Evolutionary conservation across 2,888 invertebrate genomes (phyloP).

Genomic region (Leucophenga montana): DNA sequence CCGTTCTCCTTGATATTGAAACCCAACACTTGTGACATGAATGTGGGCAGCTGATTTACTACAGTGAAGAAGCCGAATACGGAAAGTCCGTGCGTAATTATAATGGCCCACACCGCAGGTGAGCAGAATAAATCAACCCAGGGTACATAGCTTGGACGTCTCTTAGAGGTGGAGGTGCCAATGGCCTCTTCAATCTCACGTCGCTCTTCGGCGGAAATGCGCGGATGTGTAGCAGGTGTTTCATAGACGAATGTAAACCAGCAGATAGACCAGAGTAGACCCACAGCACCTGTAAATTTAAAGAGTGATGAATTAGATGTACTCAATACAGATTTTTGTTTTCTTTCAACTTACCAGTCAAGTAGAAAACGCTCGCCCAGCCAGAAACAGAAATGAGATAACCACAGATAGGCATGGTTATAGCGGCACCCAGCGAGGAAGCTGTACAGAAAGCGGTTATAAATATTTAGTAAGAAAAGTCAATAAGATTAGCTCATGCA

Average conservation of each 20-base stretch:
- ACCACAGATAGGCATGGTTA: slow-evolving; percentile 91
- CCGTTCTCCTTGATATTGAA: slow-evolving; percentile 90
- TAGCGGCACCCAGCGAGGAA: slow-evolving; percentile 91
- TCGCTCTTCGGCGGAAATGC: slow-evolving; percentile 83
- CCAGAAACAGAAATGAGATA: slow-evolving; percentile 85
- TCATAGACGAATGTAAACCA: slow-evolving; percentile 89
- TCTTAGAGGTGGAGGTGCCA: slow-evolving; percentile 77
- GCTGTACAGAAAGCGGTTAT: slow-evolving; percentile 76
- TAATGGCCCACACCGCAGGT: slow-evolving; percentile 87
- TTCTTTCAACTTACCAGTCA: slow-evolving; percentile 77
- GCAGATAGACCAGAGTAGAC: slow-evolving; percentile 84
- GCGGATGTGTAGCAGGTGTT: slow-evolving; percentile 86
- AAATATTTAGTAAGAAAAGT: slow-evolving; percentile 3
- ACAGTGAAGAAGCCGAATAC: slow-evolving; percentile 93
- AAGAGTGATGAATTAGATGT: background rate
- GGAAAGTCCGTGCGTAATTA: slow-evolving; percentile 86
- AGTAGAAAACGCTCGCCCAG: slow-evolving; percentile 93
- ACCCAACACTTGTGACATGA: slow-evolving; percentile 85
- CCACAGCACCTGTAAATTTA: slow-evolving; percentile 77
- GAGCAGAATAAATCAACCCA: slow-evolving; percentile 82
- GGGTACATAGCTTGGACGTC: slow-evolving; percentile 80
- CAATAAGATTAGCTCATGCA: background rate
- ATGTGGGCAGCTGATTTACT: slow-evolving; percentile 89
- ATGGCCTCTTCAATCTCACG: slow-evolving; percentile 82
- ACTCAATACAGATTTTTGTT: background rate